Evolutionary conservation across 2,888 invertebrate species (phyloP), one percentile per base, ranked within the genome.

Genomic region (Agrotis ipsilon): DNA sequence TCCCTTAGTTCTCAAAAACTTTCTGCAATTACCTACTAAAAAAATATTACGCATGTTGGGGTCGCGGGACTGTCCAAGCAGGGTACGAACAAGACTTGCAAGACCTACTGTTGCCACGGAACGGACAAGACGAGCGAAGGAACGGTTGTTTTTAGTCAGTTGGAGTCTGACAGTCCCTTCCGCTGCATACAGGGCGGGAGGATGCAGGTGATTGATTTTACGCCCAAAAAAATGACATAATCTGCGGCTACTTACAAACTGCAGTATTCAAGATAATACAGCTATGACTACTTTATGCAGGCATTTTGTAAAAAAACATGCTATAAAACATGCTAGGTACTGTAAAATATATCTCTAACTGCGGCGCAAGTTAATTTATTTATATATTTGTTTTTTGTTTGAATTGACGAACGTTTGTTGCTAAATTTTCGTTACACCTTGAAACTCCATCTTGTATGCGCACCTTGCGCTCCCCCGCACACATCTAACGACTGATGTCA

Each of bases 391-490:
- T 32, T 0, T 32, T 32, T 54, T 32, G 14, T 39, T 14, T 14
- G 7, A 7, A 19, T 51, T 14, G 45, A 46, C 39, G 18, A 21
- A 39, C 13, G 43, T 43, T 43, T 9, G 11, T 11, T 39, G 39
- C 39, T 39, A 39, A 39, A 39, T 39, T 39, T 39, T 39, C 39
- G 39, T 39, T 43, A 14, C 60, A 60, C 45, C 32, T 72, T 60
- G 72, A 24, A 49, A 21, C 19, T 18, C 45, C 72, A 19, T 18
- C 45, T 21, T 18, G 49, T 49, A 45, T 18, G 49, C 63, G 45
- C 70, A 62, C 73, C 73, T 72, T 39, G 70, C 73, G 43, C 51
- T 4, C 18, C 14, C 43, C 2, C 7, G 1, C 24, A 4, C 21
- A 16, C 60, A 9, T 11, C 24, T 24, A 6, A 14, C 19, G 21